Base-by-base conservation (phyloP, 2,113 vertebrate species). In the Agapornis roseicollis region DNA sequence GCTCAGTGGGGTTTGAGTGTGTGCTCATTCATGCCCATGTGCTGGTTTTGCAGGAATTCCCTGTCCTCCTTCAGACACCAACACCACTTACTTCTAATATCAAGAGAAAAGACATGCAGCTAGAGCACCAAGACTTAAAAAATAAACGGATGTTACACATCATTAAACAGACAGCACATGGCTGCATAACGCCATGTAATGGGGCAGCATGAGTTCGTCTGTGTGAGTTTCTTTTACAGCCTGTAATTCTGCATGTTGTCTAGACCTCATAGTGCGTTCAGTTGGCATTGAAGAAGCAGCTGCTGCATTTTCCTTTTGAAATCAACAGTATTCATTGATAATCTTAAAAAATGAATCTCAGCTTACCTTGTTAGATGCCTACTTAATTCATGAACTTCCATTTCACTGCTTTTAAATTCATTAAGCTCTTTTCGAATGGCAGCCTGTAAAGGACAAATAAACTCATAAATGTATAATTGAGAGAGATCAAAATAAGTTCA, bases 321-420 rank as follows among this genome's bases (percentile, higher is more conserved):
- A 86, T 70, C 64, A 66, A 47, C 39, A 47, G 16, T 52, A 71
- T 42, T 93, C 71, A 74, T 39, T 85, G 68, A 72, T 17, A 73
- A 29, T 65, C 25, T 80, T 80, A 64, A 66, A 65, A 72, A 84
- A 93, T 49, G 31, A 50, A 58, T 66, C n/a, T 33, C 11, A n/a
- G 61, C 96, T 97, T 86, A 99, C 99, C 99, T 99, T 98, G 99
- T 99, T 98, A 99, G 98, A 98, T 99, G 99, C 91, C 99, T 99
- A 92, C 99, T 99, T 80, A 99, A 98, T 97, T 99, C 99, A 52
- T 99, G 99, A 95, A 99, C 99, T 97, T 99, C 99, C 99, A 99
- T 99, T 97, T 99, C 99, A 97, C 99, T 99, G 98, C 99, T 99
- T 98, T 99, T 99, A 96, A 99, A 99, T 97, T 99, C 99, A 72